Evolutionary conservation across 2,113 vertebrate species (phyloP).

Genomic region (Microtus montanus): DNA sequence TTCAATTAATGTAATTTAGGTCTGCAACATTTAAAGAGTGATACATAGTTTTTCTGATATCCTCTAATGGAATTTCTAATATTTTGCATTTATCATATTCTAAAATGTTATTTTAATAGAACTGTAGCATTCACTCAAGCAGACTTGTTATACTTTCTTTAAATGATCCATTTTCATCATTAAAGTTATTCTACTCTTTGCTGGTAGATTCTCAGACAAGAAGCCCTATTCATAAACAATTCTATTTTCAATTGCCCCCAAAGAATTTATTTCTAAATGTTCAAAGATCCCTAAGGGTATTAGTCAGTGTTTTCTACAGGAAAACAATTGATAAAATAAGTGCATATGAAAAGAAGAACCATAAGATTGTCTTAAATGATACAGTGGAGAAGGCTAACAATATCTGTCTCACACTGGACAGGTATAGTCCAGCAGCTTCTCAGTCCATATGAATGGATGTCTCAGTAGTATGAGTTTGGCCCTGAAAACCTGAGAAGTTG

Average conservation of each 20-base stretch:
- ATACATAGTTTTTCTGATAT: not conserved
- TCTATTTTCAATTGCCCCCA: not conserved
- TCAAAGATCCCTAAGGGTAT: not conserved
- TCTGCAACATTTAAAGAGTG: not conserved
- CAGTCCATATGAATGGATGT: not conserved
- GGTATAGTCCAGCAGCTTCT: not conserved
- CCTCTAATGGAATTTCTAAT: not conserved
- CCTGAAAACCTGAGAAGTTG: not conserved
- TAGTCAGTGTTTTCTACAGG: not conserved
- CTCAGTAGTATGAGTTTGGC: not conserved
- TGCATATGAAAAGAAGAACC: not conserved
- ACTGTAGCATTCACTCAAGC: not conserved
- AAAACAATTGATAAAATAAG: not conserved
- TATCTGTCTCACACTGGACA: not conserved
- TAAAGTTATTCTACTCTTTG: constrained; percentile 9
- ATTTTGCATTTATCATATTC: not conserved
- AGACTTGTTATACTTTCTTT: not conserved
- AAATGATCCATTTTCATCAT: constrained; percentile 11
- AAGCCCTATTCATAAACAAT: not conserved
- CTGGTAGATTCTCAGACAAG: constrained; percentile 4
- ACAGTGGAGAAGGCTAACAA: not conserved
- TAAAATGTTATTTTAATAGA: constrained; percentile 34
- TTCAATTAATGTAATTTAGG: not conserved
- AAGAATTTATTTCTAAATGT: not conserved
- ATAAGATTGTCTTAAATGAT: not conserved